Base-by-base conservation (phyloP, 2,888 invertebrate species). In the Drosophila stalkeri region DNA sequence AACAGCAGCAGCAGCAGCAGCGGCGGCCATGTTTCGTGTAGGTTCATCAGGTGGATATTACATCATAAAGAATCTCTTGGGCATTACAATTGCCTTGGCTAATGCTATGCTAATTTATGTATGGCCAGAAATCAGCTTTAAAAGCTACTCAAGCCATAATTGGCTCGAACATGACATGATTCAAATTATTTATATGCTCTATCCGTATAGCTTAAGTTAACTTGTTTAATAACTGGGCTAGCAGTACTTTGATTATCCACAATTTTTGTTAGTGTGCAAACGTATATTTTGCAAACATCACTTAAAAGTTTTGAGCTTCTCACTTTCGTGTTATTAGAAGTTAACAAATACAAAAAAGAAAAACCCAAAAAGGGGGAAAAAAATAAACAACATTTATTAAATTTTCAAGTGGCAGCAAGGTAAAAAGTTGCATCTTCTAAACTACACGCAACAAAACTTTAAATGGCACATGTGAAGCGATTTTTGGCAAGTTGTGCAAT, bases 391-490 rank as follows among this genome's bases (percentile, higher is more conserved):
- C 73, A 84, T 86, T 83, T 84, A 80, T 89, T 86, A 86, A 89
- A 89, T 89, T 86, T 76, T 74, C 87, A 86, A 88, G 81, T 88
- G 81, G 72, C 68, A 70, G 86, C 75, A 65, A 85, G 61, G 67
- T 61, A 71, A 51, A 65, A 67, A 81, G 49, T 72, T 72, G 60
- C 73, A 75, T 51, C 66, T 75, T 72, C 63, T 66, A 72, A 77
- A 66, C 77, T 52, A 65, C 72, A 64, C 64, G 61, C 76, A 72
- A 37, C 43, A 75, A 74, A 87, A 86, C 85, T 86, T 89, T 85
- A 86, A 89, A 89, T 86, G 89, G 86, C 89, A 89, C 82, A 85
- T 84, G 87, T 84, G 85, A 89, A 88, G 85, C 85, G 77, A 87
- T 89, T 86, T 85, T 87, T 85, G 77, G 80, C 89, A 86, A 86